Conservation (phyloP, 1,140 invertebrate species). For the Parasteatoda tepidariorum region DNA sequence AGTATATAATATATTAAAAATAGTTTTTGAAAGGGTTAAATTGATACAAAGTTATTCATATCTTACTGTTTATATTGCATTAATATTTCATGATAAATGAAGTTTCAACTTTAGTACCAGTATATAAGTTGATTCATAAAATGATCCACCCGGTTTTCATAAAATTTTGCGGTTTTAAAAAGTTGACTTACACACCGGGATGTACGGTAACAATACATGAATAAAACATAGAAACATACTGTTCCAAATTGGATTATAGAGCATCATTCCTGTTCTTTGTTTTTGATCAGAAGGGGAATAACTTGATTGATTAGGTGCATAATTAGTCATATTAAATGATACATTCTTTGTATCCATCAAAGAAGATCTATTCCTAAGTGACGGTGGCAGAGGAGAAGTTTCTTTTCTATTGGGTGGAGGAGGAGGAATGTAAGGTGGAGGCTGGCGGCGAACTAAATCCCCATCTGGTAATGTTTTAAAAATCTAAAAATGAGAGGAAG, state of each 20-base stretch:
- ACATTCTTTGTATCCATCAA: neutral
- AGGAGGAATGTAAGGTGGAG: conserved; percentile 50
- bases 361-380: conserved; percentile 15
- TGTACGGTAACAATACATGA: no score
- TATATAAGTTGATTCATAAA: no score
- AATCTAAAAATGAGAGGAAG: conserved; percentile 29
- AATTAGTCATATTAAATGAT: conserved; percentile 6
- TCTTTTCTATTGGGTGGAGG: conserved; percentile 42
- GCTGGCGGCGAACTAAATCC: conserved; percentile 17
- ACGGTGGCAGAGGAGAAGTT: conserved; percentile 18
- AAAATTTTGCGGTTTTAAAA: no score
- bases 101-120: no score
- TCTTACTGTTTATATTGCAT: no score
- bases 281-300: conserved; percentile 44
- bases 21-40: no score
- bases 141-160: no score
- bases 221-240: conserved; percentile 47
- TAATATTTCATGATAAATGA: no score
- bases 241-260: conserved; percentile 56
- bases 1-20: no score
- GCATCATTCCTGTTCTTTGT: conserved; percentile 22
- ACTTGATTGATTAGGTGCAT: neutral
- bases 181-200: no score
- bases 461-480: conserved; percentile 31
- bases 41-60: no score